phyloP scores from a whole-genome alignment of 1,140 invertebrate species.

The Drosophila setifemur region DNA sequence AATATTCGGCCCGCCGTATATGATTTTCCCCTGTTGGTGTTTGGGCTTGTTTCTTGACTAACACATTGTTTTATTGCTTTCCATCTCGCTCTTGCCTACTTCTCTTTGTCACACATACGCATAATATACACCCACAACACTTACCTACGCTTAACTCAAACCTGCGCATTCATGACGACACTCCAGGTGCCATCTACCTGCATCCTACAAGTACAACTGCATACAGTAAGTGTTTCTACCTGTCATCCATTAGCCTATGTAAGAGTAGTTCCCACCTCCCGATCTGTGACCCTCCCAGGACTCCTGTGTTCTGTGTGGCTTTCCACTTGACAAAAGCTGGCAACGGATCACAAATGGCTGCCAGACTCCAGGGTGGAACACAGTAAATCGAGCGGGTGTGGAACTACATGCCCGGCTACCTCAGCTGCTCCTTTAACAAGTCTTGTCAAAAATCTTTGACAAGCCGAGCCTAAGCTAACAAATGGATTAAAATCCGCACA shows the following conservation, averaged over 20 bases:
- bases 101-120: slow-evolving; percentile 41
- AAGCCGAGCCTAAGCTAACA: slow-evolving; percentile 12
- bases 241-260: background rate
- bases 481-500: slow-evolving; percentile 3
- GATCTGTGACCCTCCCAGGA: slow-evolving; percentile 23
- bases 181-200: slow-evolving; percentile 84
- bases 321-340: slow-evolving; percentile 75
- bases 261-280: slow-evolving; percentile 14
- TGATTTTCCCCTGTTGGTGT: slow-evolving; percentile 41
- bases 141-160: slow-evolving; percentile 45
- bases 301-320: slow-evolving; percentile 46
- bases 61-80: slow-evolving; percentile 74
- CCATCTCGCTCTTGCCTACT: slow-evolving; percentile 54
- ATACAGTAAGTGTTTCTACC: slow-evolving; percentile 86
- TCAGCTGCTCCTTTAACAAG: slow-evolving; percentile 5
- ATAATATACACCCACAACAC: slow-evolving; percentile 22
- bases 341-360: slow-evolving; percentile 7
- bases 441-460: background rate
- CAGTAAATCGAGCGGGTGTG: slow-evolving; percentile 39
- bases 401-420: background rate
- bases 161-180: slow-evolving; percentile 72
- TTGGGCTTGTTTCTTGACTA: slow-evolving; percentile 62
- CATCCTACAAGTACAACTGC: slow-evolving; percentile 86
- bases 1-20: background rate
- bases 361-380: slow-evolving; percentile 68